Conservation (phyloP, 2,797 vertebrate genomes). For the Tachyglossus aculeatus region DNA sequence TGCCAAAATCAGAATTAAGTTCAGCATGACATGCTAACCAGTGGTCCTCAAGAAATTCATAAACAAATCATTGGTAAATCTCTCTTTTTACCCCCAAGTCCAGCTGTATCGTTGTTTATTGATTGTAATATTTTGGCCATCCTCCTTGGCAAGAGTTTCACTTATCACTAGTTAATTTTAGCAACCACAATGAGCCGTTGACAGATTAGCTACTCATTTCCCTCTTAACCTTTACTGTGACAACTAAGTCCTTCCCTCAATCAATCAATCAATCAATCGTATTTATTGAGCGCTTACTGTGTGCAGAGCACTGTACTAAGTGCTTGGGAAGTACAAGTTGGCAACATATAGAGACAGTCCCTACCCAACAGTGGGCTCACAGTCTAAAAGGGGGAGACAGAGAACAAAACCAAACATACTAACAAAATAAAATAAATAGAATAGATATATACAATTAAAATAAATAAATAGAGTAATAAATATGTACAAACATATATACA, state of each 20-base stretch:
- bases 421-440: no score
- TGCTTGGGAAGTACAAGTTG: no score
- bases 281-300: no score
- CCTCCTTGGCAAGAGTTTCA: conserved; percentile 17
- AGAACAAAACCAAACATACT: no score
- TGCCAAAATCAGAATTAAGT: background rate
- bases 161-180: conserved; percentile 47
- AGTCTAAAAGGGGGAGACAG: no score
- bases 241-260: conserved; percentile 12
- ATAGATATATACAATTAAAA: no score
- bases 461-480: no score
- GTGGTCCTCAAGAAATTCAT: conserved; percentile 6
- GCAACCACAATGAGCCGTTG: conserved; percentile 42
- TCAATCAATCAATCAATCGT: no score
- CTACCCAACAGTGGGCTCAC: no score
- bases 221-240: conserved; percentile 34
- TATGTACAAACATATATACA: no score
- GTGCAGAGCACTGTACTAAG: no score
- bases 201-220: conserved; percentile 48
- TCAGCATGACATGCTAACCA: conserved; percentile 1
- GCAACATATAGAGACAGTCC: no score
- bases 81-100: background rate
- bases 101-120: background rate
- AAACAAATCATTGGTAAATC: background rate
- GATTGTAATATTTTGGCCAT: background rate